Percentiles rank a stretch among this genome's conserved stretches.
Evolutionary conservation across 1,140 invertebrate genomes (phyloP).

Genomic region (Oreohelix idahoensis): DNA sequence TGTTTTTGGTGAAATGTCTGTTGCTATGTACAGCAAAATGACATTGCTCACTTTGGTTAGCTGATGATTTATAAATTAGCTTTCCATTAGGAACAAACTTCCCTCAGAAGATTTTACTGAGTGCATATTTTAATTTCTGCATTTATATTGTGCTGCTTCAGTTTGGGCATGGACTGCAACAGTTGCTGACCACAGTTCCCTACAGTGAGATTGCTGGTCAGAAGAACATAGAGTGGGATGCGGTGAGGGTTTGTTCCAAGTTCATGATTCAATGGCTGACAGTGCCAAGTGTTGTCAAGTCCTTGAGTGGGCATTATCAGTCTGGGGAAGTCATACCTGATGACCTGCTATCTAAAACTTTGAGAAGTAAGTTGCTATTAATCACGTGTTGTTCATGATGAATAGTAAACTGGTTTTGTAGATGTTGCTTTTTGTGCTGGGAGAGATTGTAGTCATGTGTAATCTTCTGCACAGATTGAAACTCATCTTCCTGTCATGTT

Average conservation of each 20-base stretch:
- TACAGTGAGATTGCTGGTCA: constrained; percentile 88
- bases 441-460: too few species aligned
- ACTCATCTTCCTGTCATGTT: too few species aligned
- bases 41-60: too few species aligned
- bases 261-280: constrained; percentile 88
- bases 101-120: too few species aligned
- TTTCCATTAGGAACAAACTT: too few species aligned
- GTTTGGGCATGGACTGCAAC: constrained; percentile 88
- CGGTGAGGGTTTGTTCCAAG: constrained; percentile 83
- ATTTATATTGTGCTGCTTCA: constrained; percentile 56
- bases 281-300: constrained; percentile 79
- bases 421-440: too few species aligned
- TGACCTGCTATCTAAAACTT: constrained; percentile 79
- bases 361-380: constrained; percentile 68
- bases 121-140: not conserved
- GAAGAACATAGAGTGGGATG: constrained; percentile 93
- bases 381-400: too few species aligned
- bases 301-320: constrained; percentile 82
- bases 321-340: constrained; percentile 82
- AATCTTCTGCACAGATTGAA: too few species aligned
- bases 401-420: too few species aligned
- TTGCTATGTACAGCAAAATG: too few species aligned
- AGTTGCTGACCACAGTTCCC: constrained; percentile 84
- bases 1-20: too few species aligned
- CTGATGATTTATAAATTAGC: too few species aligned